These are phyloP conservation scores for Pomatorhinus ruficollis DNA, from an alignment of 2,113 vertebrate genomes.

Conservation along the genomic window DNA sequence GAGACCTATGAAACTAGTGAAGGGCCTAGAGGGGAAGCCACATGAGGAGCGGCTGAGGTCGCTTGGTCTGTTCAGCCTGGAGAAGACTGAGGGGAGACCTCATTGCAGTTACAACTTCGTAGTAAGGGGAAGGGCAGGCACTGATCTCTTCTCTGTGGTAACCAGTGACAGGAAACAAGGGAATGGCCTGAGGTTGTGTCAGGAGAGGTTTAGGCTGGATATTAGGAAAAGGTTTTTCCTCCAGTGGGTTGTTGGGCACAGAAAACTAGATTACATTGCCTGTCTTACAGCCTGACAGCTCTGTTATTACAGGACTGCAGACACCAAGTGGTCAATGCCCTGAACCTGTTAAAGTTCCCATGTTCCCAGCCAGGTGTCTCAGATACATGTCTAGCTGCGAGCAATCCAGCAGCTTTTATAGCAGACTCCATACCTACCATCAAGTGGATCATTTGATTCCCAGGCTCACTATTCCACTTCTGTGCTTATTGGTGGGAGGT, in stretches of 20 bases:
- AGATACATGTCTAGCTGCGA: background rate
- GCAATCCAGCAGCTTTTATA: background rate
- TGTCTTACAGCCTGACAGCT: background rate
- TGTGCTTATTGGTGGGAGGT: background rate
- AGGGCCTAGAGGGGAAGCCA: background rate
- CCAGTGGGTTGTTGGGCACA: background rate
- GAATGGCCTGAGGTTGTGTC: background rate
- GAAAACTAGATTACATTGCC: background rate
- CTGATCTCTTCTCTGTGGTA: background rate
- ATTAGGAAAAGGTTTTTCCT: background rate
- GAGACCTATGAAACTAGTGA: background rate
- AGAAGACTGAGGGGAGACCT: background rate
- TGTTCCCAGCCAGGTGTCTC: background rate
- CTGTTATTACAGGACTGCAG: background rate
- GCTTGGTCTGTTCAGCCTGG: background rate
- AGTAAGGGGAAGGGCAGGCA: accelerated
- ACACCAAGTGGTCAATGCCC: background rate
- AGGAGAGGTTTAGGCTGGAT: background rate
- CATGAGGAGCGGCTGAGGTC: accelerated
- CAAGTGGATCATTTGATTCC: background rate
- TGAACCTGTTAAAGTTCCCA: background rate
- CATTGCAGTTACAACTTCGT: background rate
- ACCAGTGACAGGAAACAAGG: background rate
- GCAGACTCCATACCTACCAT: background rate
- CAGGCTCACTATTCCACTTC: background rate